Evolutionary conservation across 2,888 invertebrate species (phyloP).

Genomic region (Branchellion lobata): DNA sequence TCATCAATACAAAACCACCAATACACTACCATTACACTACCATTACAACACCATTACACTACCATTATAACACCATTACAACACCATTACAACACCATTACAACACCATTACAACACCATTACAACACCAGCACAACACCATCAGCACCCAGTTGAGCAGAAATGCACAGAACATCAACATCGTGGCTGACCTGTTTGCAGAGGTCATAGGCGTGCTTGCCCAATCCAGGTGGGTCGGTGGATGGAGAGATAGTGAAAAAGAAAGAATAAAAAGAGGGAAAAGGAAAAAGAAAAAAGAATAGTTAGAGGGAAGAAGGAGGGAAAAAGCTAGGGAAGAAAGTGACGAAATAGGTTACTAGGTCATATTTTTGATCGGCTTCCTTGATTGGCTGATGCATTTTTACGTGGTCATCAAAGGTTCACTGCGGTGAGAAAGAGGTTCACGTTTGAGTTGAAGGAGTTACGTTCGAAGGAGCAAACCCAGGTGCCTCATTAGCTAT

Average conservation of each 20-base stretch:
- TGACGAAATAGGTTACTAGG: too few relatives aligned
- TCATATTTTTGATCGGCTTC: too few relatives aligned
- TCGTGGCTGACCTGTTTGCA: slow-evolving; percentile 94
- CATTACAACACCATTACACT: neutral
- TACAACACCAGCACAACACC: neutral
- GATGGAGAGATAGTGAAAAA: too few relatives aligned
- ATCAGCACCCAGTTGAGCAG: slow-evolving; percentile 82
- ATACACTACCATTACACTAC: neutral
- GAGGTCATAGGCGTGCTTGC: slow-evolving; percentile 95
- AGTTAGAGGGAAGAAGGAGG: neutral
- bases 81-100: too few relatives aligned
- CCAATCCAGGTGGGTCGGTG: slow-evolving; percentile 72
- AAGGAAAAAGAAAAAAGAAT: neutral
- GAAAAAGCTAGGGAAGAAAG: too few relatives aligned
- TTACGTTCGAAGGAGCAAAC: slow-evolving; percentile 78
- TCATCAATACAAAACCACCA: neutral
- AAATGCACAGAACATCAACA: slow-evolving; percentile 87
- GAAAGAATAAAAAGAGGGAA: too few relatives aligned
- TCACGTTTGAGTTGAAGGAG: slow-evolving; percentile 87
- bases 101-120: too few relatives aligned
- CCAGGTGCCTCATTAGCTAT: too few relatives aligned
- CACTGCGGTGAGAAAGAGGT: slow-evolving; percentile 84
- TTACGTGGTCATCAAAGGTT: too few relatives aligned
- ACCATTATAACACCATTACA: neutral
- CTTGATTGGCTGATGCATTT: too few relatives aligned